Conservation (phyloP, 2,888 invertebrate species). For the Ophion obscuratus region DNA sequence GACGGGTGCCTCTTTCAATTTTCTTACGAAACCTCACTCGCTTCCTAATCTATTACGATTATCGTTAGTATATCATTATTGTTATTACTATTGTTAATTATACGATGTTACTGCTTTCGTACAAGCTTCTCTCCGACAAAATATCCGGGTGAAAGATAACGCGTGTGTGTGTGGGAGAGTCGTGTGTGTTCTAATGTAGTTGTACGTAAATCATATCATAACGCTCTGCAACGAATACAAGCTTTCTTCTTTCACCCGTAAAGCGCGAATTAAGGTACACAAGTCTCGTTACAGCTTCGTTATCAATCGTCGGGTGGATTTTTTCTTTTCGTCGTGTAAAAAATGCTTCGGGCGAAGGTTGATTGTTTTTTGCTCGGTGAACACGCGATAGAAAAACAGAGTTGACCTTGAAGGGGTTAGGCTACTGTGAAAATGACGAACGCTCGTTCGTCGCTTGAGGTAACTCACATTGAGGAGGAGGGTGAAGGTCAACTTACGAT, state of each 20-base stretch:
- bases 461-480: too few relatives aligned
- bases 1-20: constrained; percentile 17
- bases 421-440: too few relatives aligned
- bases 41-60: constrained; percentile 1
- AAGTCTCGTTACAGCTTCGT: constrained; percentile 12
- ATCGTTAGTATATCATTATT: constrained; percentile 11
- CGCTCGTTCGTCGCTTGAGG: too few relatives aligned
- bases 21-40: constrained; percentile 5
- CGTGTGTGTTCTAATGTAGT: background rate
- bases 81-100: constrained; percentile 12
- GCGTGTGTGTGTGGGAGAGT: background rate
- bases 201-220: constrained; percentile 10
- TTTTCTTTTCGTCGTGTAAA: background rate
- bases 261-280: too few relatives aligned
- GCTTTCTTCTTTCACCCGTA: constrained; percentile 1
- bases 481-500: too few relatives aligned
- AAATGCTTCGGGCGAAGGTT: too few relatives aligned
- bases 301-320: background rate
- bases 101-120: constrained; percentile 39
- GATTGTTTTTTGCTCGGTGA: too few relatives aligned
- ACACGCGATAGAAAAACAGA: too few relatives aligned
- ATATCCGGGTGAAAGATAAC: constrained; percentile 49
- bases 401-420: too few relatives aligned
- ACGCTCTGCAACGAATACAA: constrained; percentile 28
- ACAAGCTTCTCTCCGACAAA: constrained; percentile 34